Conservation (phyloP, 2,888 invertebrate genomes). For the Cephalotes varians region DNA sequence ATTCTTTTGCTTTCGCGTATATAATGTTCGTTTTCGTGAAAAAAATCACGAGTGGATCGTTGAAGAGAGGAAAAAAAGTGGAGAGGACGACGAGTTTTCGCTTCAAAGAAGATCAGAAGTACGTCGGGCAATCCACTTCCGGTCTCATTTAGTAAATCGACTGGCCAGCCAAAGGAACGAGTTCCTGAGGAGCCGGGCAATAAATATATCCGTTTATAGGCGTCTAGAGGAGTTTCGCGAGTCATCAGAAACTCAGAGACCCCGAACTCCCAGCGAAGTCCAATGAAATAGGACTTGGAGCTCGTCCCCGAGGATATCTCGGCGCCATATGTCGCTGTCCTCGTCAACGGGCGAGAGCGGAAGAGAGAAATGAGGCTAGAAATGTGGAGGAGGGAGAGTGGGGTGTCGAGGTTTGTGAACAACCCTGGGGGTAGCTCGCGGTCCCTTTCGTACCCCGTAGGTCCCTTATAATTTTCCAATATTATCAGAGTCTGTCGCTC, state of each 20-base stretch:
- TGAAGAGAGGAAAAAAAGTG: background rate
- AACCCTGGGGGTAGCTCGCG: constrained; percentile 5
- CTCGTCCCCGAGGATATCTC: constrained; percentile 52
- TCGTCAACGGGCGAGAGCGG: background rate
- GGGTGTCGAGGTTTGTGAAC: constrained; percentile 26
- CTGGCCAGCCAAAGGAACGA: constrained; percentile 55
- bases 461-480: constrained; percentile 32
- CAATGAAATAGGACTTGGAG: constrained; percentile 65
- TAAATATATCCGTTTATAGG: constrained; percentile 73
- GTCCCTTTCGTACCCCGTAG: background rate
- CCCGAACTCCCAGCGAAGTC: constrained; percentile 54
- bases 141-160: constrained; percentile 74
- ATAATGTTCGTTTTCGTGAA: background rate
- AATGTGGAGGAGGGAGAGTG: background rate
- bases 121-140: constrained; percentile 71
- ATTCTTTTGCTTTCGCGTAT: background rate
- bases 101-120: constrained; percentile 53
- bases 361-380: background rate
- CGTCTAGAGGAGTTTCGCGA: constrained; percentile 71
- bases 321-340: constrained; percentile 8
- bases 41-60: background rate
- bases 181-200: constrained; percentile 67
- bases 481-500: constrained; percentile 12
- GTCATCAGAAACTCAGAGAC: constrained; percentile 69
- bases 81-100: background rate